These are phyloP conservation scores for Aegithalos caudatus DNA, from an alignment of 2,113 vertebrate species.

Conservation along the genomic window DNA sequence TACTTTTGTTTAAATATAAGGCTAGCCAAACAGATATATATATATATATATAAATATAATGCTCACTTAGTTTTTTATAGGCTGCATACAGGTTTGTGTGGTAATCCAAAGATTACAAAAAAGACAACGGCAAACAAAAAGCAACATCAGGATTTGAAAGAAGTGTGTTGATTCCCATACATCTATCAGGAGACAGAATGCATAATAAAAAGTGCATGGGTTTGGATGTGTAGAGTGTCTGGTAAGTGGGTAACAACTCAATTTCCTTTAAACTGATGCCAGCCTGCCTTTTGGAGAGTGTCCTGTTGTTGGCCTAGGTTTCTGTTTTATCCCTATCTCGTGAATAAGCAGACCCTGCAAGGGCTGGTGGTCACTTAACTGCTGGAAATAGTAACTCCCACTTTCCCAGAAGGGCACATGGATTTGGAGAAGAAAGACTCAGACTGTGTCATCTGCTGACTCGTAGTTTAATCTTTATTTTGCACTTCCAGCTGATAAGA, in stretches of 20 bases:
- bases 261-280: neutral
- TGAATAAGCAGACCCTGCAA: neutral
- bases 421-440: constrained; percentile 30
- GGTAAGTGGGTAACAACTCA: neutral
- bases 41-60: neutral
- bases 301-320: neutral
- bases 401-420: constrained; percentile 29
- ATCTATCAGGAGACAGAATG: neutral
- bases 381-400: neutral
- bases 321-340: neutral
- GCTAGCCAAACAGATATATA: neutral
- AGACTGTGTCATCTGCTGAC: constrained; percentile 60
- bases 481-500: constrained; percentile 74
- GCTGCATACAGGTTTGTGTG: neutral
- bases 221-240: neutral
- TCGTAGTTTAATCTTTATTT: constrained; percentile 72
- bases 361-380: neutral
- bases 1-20: neutral
- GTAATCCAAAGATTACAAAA: neutral
- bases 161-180: neutral
- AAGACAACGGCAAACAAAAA: neutral
- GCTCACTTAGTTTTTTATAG: neutral
- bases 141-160: neutral
- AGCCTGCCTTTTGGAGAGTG: neutral
- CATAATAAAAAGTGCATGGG: neutral